Base-by-base conservation (phyloP, 2,797 vertebrate genomes). In the Rachycentron canadum region DNA sequence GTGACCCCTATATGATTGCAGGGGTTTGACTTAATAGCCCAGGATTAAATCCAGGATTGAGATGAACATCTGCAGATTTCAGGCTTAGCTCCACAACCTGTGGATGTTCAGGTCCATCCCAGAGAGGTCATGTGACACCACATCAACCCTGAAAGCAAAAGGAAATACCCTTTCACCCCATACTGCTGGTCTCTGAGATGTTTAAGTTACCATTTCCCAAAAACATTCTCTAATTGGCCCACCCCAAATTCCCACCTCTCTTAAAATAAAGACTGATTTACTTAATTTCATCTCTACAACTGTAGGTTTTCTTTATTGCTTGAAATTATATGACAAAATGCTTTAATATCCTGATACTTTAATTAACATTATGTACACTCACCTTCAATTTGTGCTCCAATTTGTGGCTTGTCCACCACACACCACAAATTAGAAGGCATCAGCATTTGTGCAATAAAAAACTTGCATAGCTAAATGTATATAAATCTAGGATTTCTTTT, bases 61-160 rank as follows among this genome's bases (percentile, higher is more conserved):
- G 26, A 72, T 36, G 45, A 63, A 72, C 71, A 81, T 69, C 79
- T 78, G 76, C 59, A 60, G 47, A 34, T 30, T 36, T 41, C 58
- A 41, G 64, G 43, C 36, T 69, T 47, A 66, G 16, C 34, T 60
- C 23, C 17, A 34, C 38, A 58, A 49, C 50, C 43, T 43, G 28
- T 49, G 38, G 61, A 64, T 47, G 26, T 14, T 62, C 41, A 56
- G 19, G 9, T 11, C 40, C 14, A 38, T 60, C 10, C 17, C 10
- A 30, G 25, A 55, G 43, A 28, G 59, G 38, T 61, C 21, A 45
- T 19, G 21, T 23, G 49, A 25, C 14, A n/a, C 21, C 67, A 45
- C 56, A 38, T 47, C 0, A 12, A 73, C 56, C 65, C 32, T 21
- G 7, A 57, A n/a, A 40, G 43, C 56, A 25, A 72, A 49, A 23